Base-by-base conservation (phyloP, 2,113 vertebrate species). In the Eubucco bourcierii region DNA sequence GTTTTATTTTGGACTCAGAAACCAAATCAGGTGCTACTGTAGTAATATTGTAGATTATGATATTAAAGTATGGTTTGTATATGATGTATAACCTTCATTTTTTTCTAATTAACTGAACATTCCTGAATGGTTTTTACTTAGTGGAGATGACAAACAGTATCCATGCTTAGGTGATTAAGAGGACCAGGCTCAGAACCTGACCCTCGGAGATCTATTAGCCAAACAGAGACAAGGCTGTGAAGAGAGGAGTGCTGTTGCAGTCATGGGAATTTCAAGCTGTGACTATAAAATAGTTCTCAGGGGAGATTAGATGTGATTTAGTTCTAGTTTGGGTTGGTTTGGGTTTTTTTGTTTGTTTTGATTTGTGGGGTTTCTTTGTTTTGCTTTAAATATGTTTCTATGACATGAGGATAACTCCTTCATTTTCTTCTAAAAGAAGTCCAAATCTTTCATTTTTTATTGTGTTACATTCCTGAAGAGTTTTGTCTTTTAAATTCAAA, bases 231-330 rank as follows among this genome's bases (percentile, higher is more conserved):
- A 25, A 15, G 28, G 2, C 34, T 27, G 73, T 33, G 15, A 25
- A 81, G n/a, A 77, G 37, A 87, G 64, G 15, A 93, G 34, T 21
- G 79, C 0, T 31, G 9, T 73, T 90, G 56, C 63, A 15, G 0
- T 88, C 83, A 4, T 91, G 87, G 56, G 80, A 68, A 80, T 94
- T 82, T 95, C 74, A 84, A 92, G 50, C 84, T 92, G 72, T 50
- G 70, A 56, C 75, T 15, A 19, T 80, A 61, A 90, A 94, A 60
- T 52, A 71, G 27, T 29, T 92, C 53, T 71, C 15, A 58, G 39
- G 29, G 53, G 29, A 53, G 60, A 63, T 34, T 81, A 84, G 53
- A 24, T 77, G 13, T 66, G 67, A 34, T 25, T 74, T 31, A 46
- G 44, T 46, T 7, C 44, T 46, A 46, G 44, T 46, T 46, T 46